Evolutionary conservation across 2,113 vertebrate species (phyloP), one percentile per base, ranked within the genome.

Genomic region (Hiodon tergisus): DNA sequence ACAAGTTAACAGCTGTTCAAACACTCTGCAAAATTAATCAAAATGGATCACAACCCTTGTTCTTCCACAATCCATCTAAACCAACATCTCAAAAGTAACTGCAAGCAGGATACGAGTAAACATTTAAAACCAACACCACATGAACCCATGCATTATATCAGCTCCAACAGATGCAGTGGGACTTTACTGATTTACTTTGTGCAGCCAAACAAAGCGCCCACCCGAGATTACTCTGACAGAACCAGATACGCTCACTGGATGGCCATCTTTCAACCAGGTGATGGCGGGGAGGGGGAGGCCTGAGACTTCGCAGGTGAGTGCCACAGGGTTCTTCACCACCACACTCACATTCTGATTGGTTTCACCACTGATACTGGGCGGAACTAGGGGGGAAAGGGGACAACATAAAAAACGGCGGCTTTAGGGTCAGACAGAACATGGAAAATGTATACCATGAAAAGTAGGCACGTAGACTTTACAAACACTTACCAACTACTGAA

Each of bases 261-360:
- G 88, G 0, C 94, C 92, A 0, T 97, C 90, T 85, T 94, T 98
- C 9, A 96, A 86, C 97, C 97, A 99, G 0, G 89, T 92, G 80
- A 96, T 90, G 4, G 90, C 82, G 14, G 97, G 97, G 68, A 95
- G 87, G 3, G 97, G 97, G 72, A 98, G 95, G 46, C 97, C 97
- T 0, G 95, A 95, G 4, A 91, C 93, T 86, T 99, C 96, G 55
- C 97, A 99, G 66, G 81, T 90, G 71, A 99, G 83, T 46, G 92
- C 93, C 11, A 95, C 80, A 0, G 97, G 94, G 85, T 94, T 98
- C 87, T 94, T 98, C 80, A 97, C 90, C 14, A 97, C 92, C 62
- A 93, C 88, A 52, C 91, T 98, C 77, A 99, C 79, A 31, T 98
- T 98, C 81, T 98, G 94, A 55, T 85, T 77, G 0, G 86, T 68